These are phyloP conservation scores for Fundulus diaphanus DNA, from an alignment of 2,797 vertebrate species.

Conservation along the genomic window DNA sequence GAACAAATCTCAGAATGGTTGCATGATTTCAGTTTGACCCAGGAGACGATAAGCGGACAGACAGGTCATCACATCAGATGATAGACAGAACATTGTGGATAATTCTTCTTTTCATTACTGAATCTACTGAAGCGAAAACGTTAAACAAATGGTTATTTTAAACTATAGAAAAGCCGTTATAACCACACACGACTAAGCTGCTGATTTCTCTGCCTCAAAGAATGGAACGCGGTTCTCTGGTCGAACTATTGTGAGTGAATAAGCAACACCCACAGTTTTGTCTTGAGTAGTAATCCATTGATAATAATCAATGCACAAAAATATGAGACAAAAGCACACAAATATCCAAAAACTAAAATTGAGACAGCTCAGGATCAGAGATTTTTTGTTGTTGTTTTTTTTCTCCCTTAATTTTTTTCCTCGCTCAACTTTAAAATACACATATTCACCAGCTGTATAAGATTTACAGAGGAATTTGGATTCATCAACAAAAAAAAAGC, in stretches of 20 bases:
- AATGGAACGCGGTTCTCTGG: constrained; percentile 51
- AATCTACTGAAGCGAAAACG: constrained; percentile 54
- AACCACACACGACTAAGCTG: constrained; percentile 69
- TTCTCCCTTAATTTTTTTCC: constrained; percentile 32
- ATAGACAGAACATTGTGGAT: constrained; percentile 51
- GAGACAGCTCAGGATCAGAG: constrained; percentile 67
- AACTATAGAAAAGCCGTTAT: constrained; percentile 68
- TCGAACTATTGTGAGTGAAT: constrained; percentile 65
- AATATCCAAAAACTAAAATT: constrained; percentile 71
- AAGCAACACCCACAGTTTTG: constrained; percentile 59
- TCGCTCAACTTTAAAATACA: constrained; percentile 73
- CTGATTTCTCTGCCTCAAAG: constrained; percentile 54
- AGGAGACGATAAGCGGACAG: constrained; percentile 45
- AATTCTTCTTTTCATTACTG: constrained; percentile 47
- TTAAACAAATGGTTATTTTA: constrained; percentile 49
- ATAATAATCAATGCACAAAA: constrained; percentile 76
- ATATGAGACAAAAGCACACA: constrained; percentile 75
- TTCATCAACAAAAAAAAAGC: constrained; percentile 60
- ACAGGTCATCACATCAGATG: constrained; percentile 51
- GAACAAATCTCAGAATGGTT: constrained; percentile 1
- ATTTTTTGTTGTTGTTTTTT: constrained; percentile 33
- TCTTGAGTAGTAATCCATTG: constrained; percentile 70
- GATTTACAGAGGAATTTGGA: constrained; percentile 71
- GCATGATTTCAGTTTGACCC: constrained; percentile 32
- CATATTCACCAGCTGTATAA: constrained; percentile 66